Conservation (phyloP, 2,797 vertebrate species). For the Aeoliscus strigatus region DNA sequence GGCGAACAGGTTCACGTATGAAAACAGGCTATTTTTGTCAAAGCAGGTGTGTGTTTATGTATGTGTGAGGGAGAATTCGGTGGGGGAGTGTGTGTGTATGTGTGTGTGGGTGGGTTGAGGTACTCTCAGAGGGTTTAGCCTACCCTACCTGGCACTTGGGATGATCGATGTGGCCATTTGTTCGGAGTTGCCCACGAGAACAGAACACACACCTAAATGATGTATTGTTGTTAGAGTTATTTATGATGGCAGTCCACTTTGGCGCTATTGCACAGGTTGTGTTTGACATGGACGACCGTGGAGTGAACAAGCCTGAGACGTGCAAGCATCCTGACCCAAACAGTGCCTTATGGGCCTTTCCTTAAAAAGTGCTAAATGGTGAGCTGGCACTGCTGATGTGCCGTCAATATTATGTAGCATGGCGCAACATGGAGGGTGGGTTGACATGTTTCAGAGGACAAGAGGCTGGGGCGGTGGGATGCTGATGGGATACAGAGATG, state of each 20-base stretch:
- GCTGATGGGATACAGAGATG: constrained; percentile 30
- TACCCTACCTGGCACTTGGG: constrained; percentile 54
- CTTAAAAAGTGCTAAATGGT: constrained; percentile 53
- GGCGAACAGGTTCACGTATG: constrained; percentile 51
- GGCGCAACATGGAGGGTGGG: constrained; percentile 19
- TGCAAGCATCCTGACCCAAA: constrained; percentile 57
- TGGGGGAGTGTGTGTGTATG: no score
- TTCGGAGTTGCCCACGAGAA: constrained; percentile 74
- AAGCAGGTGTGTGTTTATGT: constrained; percentile 37
- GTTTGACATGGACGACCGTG: constrained; percentile 73
- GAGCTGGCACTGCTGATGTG: constrained; percentile 34
- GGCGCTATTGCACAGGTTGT: constrained; percentile 62
- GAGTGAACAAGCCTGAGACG: constrained; percentile 70
- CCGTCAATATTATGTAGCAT: constrained; percentile 27
- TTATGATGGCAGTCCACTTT: constrained; percentile 71
- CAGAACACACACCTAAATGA: constrained; percentile 74
- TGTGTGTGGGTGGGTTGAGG: constrained; percentile 30
- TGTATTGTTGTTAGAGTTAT: constrained; percentile 73
- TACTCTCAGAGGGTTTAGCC: constrained; percentile 52
- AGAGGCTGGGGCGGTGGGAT: constrained; percentile 28
- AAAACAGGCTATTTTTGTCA: constrained; percentile 61
- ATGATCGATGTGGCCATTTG: constrained; percentile 79
- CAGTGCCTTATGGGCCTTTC: constrained; percentile 53
- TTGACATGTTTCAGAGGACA: constrained; percentile 42
- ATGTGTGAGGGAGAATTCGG: no score